Evolutionary conservation across 2,888 invertebrate species (phyloP).

Genomic region (Aquatica leii): DNA sequence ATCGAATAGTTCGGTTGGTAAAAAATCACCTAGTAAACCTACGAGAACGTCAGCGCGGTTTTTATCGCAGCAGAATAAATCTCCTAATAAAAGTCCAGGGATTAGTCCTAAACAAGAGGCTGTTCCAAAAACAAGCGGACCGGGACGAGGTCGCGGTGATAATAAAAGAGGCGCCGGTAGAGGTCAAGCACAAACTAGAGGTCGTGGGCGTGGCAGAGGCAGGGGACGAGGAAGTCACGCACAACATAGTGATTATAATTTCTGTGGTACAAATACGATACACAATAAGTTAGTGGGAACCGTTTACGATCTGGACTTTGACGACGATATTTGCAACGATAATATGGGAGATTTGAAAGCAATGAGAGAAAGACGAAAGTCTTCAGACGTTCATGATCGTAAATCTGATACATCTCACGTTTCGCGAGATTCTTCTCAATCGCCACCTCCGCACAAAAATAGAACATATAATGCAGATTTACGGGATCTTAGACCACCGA

Average conservation of each 20-base stretch:
- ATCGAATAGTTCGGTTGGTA: constrained; percentile 60
- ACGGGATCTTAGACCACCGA: constrained; percentile 62
- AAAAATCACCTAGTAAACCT: constrained; percentile 68
- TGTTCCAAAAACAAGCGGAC: constrained; percentile 61
- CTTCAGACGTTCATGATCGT: constrained; percentile 72
- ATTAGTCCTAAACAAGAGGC: constrained; percentile 65
- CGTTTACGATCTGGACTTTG: constrained; percentile 86
- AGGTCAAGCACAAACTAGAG: constrained; percentile 50
- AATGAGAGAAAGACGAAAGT: constrained; percentile 80
- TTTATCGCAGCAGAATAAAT: constrained; percentile 67
- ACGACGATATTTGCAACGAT: constrained; percentile 81
- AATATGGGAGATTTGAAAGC: constrained; percentile 78
- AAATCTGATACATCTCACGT: constrained; percentile 60
- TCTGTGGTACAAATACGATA: constrained; percentile 72
- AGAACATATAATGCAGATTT: constrained; percentile 58
- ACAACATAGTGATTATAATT: constrained; percentile 50
- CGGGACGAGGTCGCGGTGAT: constrained; percentile 62
- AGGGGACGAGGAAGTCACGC: constrained; percentile 55
- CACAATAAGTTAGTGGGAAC: constrained; percentile 85
- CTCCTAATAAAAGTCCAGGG: constrained; percentile 64
- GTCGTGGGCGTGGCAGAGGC: constrained; percentile 57
- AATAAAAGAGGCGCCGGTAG: constrained; percentile 50
- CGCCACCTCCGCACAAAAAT: constrained; percentile 61
- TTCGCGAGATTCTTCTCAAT: constrained; percentile 63
- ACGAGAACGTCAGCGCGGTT: constrained; percentile 71